Evolutionary conservation across 92 coral and sea anemone species (phyloP), one percentile per base, ranked within the genome.

Genomic region (Palythoa grandiflora): DNA sequence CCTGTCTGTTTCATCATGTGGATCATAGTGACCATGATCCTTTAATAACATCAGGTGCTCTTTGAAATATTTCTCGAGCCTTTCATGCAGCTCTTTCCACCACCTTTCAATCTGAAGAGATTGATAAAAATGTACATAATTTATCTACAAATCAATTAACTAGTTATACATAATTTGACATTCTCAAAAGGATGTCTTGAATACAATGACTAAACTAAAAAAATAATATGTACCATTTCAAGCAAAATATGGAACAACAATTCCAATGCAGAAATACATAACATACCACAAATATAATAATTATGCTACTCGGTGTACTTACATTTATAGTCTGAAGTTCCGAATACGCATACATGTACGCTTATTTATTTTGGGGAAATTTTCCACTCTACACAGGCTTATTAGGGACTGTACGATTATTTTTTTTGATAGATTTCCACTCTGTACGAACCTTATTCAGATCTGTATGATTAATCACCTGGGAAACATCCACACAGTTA

Each of bases 1-100:
- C 87, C 87, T 84, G 87, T 84, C 87, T 84, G 76, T 84, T 70
- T 84, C 77, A 84, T 73, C 73, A 76, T 76, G 80, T 76, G 59
- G 80, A 76, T 76, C 63, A 76, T 48, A 61, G 63, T 76, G 80
- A 54, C 89, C 89, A 59, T 77, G 84, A 73, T 59, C 84, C 78
- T 87, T 87, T 57, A 87, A 73, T 60, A 54, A 77, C 35, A 51
- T 73, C 37, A 87, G 78, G 77, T 87, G 89, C 71, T 87, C 89
- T 65, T 87, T 87, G 74, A 87, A 87, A 78, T 73, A 73, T 73
- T 73, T 73, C 78, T 71, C 50, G 40, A 71, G 75, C 68, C 68
- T 61, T 61, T 61, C 68, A 61, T 61, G 68, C 68, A 61, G 68
- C 68, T 61, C 68, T 9, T 71, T 39, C 75, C 50, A 71, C 75